Percentiles rank a stretch among this genome's conserved stretches.
phyloP scores from a whole-genome alignment of 2,888 invertebrate species.

The Melieria picta region DNA sequence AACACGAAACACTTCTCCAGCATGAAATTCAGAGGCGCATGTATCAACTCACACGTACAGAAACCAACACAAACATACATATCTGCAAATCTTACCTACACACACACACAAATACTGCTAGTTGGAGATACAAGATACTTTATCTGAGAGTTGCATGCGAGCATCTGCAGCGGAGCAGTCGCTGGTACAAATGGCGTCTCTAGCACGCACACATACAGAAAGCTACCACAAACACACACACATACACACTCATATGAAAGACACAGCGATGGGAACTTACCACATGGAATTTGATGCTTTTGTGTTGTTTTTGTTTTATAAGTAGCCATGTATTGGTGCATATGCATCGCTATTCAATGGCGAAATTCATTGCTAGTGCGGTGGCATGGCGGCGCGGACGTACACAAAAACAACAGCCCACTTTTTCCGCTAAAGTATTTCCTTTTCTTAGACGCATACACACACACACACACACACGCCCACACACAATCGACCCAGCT shows the following conservation, averaged over 20 bases:
- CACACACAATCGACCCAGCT: neutral
- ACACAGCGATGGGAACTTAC: neutral
- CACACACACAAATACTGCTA: no score
- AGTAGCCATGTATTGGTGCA: neutral
- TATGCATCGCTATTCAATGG: neutral
- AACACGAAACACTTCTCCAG: no score
- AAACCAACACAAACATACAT: no score
- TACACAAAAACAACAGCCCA: neutral
- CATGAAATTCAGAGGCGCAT: no score
- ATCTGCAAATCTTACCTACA: no score
- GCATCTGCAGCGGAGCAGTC: constrained; percentile 17
- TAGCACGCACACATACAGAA: constrained; percentile 13
- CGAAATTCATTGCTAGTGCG: neutral
- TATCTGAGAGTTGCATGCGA: constrained; percentile 11
- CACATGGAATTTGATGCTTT: no score
- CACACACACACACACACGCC: no score
- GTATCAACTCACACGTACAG: no score
- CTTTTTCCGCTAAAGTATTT: no score
- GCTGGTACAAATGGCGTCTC: constrained; percentile 16
- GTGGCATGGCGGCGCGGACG: neutral
- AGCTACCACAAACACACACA: constrained; percentile 16
- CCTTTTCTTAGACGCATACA: constrained; percentile 10
- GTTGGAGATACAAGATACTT: constrained; percentile 7
- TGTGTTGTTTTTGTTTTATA: no score
- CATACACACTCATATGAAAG: constrained; percentile 15